phyloP scores from a whole-genome alignment of 2,888 invertebrate genomes.

The Rugalucina vietnamica region DNA sequence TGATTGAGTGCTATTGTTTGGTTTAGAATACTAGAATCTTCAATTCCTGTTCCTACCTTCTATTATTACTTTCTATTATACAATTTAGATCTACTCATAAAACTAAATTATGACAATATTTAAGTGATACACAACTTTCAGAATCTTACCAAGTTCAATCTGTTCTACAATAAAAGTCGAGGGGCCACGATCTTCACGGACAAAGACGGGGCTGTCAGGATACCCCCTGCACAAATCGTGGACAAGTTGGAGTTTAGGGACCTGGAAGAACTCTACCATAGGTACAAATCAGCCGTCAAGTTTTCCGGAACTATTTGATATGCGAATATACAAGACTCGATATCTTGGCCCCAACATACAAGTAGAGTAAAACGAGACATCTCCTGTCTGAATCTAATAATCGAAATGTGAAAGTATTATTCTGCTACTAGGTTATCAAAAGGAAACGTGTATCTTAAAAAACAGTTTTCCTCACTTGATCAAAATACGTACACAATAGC shows the following conservation, averaged over 20 bases:
- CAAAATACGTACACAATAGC: too few species aligned
- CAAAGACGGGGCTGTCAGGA: constrained; percentile 34
- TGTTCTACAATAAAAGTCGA: constrained; percentile 27
- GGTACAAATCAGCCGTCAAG: too few species aligned
- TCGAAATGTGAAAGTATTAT: too few species aligned
- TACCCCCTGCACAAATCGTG: constrained; percentile 40
- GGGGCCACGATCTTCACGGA: constrained; percentile 52
- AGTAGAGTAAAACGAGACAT: too few species aligned
- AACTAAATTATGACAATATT: not conserved
- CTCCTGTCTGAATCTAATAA: too few species aligned
- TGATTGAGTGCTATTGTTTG: not conserved
- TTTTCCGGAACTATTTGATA: too few species aligned
- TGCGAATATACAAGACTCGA: too few species aligned
- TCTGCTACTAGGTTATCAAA: not conserved
- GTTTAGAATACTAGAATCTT: not conserved
- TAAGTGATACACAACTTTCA: not conserved
- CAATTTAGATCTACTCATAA: not conserved
- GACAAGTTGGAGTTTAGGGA: constrained; percentile 49
- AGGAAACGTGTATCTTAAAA: not conserved
- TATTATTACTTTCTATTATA: too few species aligned
- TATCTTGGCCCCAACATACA: too few species aligned
- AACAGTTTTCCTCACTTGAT: too few species aligned
- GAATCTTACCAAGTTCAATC: not conserved
- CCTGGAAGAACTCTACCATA: constrained; percentile 52
- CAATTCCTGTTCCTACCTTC: too few species aligned